Evolutionary conservation across 2,888 invertebrate species (phyloP), one percentile per base, ranked within the genome.

Genomic region (Epinotia bilunana): DNA sequence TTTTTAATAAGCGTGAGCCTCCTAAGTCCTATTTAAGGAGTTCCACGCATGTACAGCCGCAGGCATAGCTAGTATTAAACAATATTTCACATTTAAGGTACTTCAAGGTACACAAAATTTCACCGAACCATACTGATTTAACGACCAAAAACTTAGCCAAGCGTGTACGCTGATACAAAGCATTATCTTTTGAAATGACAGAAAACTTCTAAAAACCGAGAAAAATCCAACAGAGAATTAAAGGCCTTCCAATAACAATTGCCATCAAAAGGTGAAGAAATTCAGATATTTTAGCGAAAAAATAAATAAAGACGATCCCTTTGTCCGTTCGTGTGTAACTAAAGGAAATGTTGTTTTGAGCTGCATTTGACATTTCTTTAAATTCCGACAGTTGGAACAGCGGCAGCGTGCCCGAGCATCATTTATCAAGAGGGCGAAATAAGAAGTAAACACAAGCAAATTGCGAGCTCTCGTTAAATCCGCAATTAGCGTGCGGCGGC

Each of bases 351-450:
- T 58, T 46, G 60, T 58, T 63, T 43, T 33, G 6, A 63, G 57
- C 67, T 72, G 74, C 23, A 65, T 13, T 71, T 71, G 74, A 74
- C 74, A 65, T 74, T 74, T 70, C 46, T 65, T 74, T 70, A 43
- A 71, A 65, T 71, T 74, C 70, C 79, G 83, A 77, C 80, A 28
- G 65, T 60, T 60, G 80, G 83, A 89, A 88, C 79, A 78, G 83
- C 87, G 87, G 88, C 79, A 78, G 83, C 87, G 87, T 90, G 89
- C 86, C 87, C 72, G 82, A 84, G 85, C 85, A 85, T 89, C 88
- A 89, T 91, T 91, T 88, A 89, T 91, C 90, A 91, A 87, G 85
- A 78, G 82, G 79, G 79, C 80, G 80, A 89, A 90, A 90, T 88
- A 90, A 90, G 86, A 90, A 89, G 83, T 82, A 86, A 87, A 86